Base-by-base conservation (phyloP, 2,888 invertebrate genomes). In the Nematopogon swammerdamellus region DNA sequence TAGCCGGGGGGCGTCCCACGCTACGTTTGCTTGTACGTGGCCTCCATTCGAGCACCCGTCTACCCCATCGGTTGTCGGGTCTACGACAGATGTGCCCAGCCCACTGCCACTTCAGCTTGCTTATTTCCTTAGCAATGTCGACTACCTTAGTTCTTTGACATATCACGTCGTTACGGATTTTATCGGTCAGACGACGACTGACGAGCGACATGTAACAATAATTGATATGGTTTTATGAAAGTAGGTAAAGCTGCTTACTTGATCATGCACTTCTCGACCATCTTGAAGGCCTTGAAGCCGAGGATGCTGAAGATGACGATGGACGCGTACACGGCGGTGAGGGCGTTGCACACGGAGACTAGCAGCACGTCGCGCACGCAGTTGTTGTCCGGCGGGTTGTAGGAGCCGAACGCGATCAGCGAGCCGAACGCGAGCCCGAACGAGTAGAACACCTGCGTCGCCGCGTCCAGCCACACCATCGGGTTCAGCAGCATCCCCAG, bases 391-490 rank as follows among this genome's bases (percentile, higher is more conserved):
- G 92, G 91, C 1, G 93, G 89, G 70, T 97, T 97, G 81, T 97
- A 97, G 56, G 95, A 95, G 49, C 96, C 95, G 69, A 96, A 97
- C 1, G 96, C 95, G 60, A 97, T 95, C 51, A 97, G 81, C 1
- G 95, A 96, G 2, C 97, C 97, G 70, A 97, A 97, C 5, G 95
- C 96, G 52, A 97, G 80, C 2, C 96, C 96, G 68, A 95, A 93
- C 1, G 95, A 95, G 73, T 96, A 97, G 80, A 97, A 97, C 2
- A 97, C 96, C 80, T 97, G 97, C 0, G 96, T 96, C 1, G 97
- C 96, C 2, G 97, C 96, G 65, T 96, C 96, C 60, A 97, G 75
- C 97, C 97, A 97, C 1, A 96, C 95, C 4, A 88, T 91, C 0
- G 96, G 94, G 60, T 93, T 87, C 46, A 87, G 75, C 17, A 97